Base-by-base conservation (phyloP, 2,113 vertebrate species). In the Serilophus lunatus region DNA sequence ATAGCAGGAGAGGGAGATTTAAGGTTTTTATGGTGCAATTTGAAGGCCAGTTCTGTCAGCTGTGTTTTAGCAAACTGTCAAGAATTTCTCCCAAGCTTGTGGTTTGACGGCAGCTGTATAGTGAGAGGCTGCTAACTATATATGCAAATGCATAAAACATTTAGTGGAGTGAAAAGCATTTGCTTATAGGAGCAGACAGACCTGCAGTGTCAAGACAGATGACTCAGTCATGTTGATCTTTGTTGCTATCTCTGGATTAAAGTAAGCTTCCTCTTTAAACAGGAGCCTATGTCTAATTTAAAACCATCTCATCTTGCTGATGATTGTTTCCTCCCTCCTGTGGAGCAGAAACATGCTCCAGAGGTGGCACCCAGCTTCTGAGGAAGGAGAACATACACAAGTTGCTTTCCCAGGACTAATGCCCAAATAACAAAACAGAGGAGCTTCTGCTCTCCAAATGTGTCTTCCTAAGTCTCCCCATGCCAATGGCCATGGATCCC, bases 1-100 rank as follows among this genome's bases (percentile, higher is more conserved):
- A 51, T 60, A 63, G 70, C 6, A 5, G 19, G 25, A 36, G 12
- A 59, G 13, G 17, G 28, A 13, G 26, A 54, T 54, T 71, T 85
- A 59, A 61, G 47, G 56, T 87, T 84, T 45, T 56, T 49, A 50
- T 18, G 19, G 60, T 88, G 78, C 36, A 25, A 89, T 93, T 84
- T 96, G 86, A 94, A 69, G 66, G 90, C 95, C 93, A 82, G 92
- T 68, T 96, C 91, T 97, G 77, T 68, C 82, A 92, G 90, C 93
- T 92, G 71, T 75, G 31, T 84, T 93, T 88, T 90, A 96, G 90
- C 94, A 95, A 82, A 83, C 94, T 96, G 77, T 72, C 82, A 61
- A 76, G 80, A 92, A 92, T 96, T 91, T 50, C 53, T 91, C 44
- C 35, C 14, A 60, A 60, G 92, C 81, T 38, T 83, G 89, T 93